These are phyloP conservation scores for Xylophagus ater DNA, from an alignment of 2,888 invertebrate genomes.

Conservation along the genomic window DNA sequence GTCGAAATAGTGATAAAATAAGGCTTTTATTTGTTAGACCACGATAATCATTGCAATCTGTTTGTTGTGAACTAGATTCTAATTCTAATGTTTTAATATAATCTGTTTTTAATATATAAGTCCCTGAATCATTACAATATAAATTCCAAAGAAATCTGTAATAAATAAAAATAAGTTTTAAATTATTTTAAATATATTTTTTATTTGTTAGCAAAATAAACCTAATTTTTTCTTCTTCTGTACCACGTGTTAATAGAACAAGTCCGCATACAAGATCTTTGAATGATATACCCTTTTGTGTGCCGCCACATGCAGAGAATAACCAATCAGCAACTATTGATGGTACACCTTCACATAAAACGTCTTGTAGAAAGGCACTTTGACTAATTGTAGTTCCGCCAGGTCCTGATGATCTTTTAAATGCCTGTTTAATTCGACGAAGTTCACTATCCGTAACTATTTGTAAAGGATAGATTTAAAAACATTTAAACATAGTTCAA, in stretches of 20 bases:
- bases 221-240: conserved; percentile 75
- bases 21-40: conserved; percentile 29
- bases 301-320: conserved; percentile 75
- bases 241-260: conserved; percentile 75
- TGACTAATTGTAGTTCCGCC: conserved; percentile 57
- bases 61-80: conserved; percentile 42
- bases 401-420: conserved; percentile 68
- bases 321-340: conserved; percentile 69
- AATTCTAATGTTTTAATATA: conserved; percentile 54
- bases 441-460: conserved; percentile 77
- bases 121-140: conserved; percentile 70
- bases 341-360: conserved; percentile 79
- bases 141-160: conserved; percentile 71
- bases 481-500: too few species aligned
- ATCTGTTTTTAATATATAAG: conserved; percentile 61
- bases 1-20: conserved; percentile 35
- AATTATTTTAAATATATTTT: conserved; percentile 7
- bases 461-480: too few species aligned
- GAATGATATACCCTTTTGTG: conserved; percentile 66
- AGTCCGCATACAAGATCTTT: conserved; percentile 76
- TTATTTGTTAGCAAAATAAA: conserved; percentile 27
- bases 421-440: conserved; percentile 75
- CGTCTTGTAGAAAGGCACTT: conserved; percentile 70
- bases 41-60: conserved; percentile 38
- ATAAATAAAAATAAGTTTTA: conserved; percentile 13